Evolutionary conservation across 2,797 vertebrate genomes (phyloP).

Genomic region (Lerista edwardsae): DNA sequence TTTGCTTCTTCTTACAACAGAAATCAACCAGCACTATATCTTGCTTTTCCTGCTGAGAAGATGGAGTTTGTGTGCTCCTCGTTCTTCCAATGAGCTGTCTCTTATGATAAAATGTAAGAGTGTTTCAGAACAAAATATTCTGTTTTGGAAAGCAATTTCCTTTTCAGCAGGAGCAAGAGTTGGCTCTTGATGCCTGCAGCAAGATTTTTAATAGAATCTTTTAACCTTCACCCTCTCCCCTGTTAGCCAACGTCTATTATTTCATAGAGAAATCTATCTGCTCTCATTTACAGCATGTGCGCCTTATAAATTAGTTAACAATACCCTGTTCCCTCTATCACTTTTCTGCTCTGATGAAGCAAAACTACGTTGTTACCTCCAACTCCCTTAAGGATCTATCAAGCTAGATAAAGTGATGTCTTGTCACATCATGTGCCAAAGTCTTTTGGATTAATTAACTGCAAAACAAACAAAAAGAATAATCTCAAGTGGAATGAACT

Average conservation of each 20-base stretch:
- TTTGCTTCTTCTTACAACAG: background rate
- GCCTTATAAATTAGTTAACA: background rate
- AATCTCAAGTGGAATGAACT: background rate
- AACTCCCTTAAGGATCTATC: background rate
- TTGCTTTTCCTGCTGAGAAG: background rate
- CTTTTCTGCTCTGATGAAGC: background rate
- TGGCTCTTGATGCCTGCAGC: constrained; percentile 4
- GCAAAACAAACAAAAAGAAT: too few relatives aligned
- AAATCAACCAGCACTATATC: background rate
- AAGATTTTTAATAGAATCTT: constrained; percentile 6
- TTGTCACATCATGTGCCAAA: background rate
- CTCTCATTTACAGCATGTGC: fast-evolving
- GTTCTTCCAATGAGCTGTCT: constrained; percentile 13
- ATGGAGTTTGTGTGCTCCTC: background rate
- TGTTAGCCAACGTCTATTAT: background rate
- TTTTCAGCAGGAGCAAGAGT: background rate
- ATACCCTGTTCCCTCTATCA: background rate
- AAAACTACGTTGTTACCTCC: background rate
- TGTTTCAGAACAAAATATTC: constrained; percentile 13
- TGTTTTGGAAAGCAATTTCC: constrained; percentile 11
- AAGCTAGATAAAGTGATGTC: background rate
- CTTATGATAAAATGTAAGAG: constrained; percentile 7
- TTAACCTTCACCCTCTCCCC: background rate
- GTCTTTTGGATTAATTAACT: background rate
- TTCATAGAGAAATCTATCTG: background rate